These are phyloP conservation scores for Augochlora pura DNA, from an alignment of 1,140 invertebrate species.

Conservation along the genomic window DNA sequence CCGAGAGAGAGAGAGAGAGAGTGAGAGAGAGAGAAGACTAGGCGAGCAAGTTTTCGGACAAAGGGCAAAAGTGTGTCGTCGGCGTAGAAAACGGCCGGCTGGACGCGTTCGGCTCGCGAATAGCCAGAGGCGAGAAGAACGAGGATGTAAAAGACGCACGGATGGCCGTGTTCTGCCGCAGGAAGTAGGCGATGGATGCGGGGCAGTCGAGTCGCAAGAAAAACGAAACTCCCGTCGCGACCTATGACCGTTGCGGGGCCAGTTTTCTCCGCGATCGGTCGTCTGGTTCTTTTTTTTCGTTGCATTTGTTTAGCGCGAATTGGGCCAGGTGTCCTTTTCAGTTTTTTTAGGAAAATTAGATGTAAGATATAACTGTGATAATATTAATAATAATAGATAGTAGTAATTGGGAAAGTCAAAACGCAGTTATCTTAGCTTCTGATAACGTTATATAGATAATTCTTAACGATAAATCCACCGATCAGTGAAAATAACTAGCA, in stretches of 20 bases:
- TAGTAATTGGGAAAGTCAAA: no score
- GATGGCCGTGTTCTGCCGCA: neutral
- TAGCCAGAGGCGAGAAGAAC: neutral
- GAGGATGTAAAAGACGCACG: conserved; percentile 23
- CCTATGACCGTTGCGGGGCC: conserved; percentile 23
- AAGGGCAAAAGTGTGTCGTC: conserved; percentile 10
- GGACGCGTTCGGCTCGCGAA: neutral
- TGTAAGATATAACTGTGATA: no score
- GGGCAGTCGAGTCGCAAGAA: conserved; percentile 27
- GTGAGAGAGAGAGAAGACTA: no score
- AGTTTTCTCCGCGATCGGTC: conserved; percentile 4
- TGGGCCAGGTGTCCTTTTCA: no score
- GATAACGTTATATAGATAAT: no score
- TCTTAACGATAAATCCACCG: no score
- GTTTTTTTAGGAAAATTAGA: no score
- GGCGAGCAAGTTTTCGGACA: neutral
- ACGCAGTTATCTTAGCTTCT: no score
- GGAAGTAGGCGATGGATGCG: conserved; percentile 40
- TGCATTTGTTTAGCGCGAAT: neutral
- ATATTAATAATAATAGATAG: no score
- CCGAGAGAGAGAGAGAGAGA: no score
- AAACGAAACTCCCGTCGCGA: conserved; percentile 42
- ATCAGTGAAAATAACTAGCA: no score
- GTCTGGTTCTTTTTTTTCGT: neutral
- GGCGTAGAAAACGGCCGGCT: no score